Evolutionary conservation across 2,113 vertebrate species (phyloP).

Genomic region (Struthidea cinerea): DNA sequence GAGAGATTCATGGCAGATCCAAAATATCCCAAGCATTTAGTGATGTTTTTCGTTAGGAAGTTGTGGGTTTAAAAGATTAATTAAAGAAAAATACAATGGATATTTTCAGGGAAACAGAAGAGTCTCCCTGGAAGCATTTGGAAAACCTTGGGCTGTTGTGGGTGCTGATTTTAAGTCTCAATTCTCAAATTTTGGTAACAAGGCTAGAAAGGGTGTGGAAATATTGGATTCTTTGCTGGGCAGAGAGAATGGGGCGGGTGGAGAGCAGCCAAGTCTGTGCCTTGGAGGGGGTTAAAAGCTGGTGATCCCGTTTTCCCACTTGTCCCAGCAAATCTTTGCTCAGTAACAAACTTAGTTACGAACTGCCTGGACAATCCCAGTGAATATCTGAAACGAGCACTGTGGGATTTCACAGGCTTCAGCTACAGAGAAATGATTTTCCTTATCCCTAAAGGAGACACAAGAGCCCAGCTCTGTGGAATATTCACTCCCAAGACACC

Average conservation of each 20-base stretch:
- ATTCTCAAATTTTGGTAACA: background rate
- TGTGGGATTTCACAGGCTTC: background rate
- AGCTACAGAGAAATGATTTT: background rate
- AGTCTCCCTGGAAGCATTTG: background rate
- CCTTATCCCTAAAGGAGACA: background rate
- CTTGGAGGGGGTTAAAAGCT: background rate
- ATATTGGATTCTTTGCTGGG: background rate
- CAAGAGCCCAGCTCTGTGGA: accelerated
- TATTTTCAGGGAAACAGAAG: background rate
- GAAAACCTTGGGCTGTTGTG: background rate
- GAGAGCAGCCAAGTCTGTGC: background rate
- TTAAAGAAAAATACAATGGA: accelerated
- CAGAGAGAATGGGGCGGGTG: background rate
- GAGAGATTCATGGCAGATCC: too few species aligned
- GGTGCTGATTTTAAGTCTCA: background rate
- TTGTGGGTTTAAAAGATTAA: background rate
- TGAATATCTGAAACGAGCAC: background rate
- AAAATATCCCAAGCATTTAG: background rate
- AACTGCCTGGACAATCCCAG: background rate
- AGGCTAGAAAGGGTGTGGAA: background rate
- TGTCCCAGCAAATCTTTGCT: background rate
- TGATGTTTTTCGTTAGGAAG: accelerated
- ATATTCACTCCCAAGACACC: background rate
- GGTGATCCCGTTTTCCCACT: background rate
- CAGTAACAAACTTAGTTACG: background rate